Conservation (phyloP, 30 jellyfish, hydroid and myxozoan genomes). For the Nemopilema nomurai region DNA sequence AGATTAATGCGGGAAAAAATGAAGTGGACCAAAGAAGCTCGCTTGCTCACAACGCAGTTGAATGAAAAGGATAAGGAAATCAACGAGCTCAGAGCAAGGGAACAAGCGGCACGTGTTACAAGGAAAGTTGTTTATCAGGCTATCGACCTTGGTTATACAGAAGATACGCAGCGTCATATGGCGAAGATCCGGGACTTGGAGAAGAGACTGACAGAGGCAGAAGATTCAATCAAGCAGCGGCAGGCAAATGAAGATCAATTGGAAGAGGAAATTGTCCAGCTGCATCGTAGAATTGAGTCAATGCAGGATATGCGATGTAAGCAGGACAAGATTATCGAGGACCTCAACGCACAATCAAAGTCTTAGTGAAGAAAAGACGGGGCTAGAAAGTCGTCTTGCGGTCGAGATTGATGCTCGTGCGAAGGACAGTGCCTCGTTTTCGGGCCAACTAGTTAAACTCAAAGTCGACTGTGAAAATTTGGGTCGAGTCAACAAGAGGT, state of each 20-base stretch:
- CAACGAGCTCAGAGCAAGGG: neutral
- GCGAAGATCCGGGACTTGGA: neutral
- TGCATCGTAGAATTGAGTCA: neutral
- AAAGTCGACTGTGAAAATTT: neutral
- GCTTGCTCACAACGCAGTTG: neutral
- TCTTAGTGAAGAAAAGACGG: neutral
- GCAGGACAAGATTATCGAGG: neutral
- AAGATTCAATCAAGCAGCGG: neutral
- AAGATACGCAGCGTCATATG: neutral
- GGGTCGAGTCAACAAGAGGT: neutral
- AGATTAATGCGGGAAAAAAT: neutral
- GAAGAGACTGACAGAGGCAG: neutral
- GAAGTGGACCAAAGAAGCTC: neutral
- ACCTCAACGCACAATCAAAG: neutral
- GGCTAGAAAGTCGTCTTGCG: neutral
- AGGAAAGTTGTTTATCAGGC: neutral
- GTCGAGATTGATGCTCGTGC: neutral
- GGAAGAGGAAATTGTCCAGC: neutral
- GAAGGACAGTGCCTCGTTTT: neutral
- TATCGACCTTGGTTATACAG: neutral
- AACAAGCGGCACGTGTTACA: neutral
- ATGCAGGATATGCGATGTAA: neutral
- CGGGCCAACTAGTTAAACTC: neutral
- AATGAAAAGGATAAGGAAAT: neutral
- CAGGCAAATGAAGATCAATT: neutral